Percentiles rank a stretch among this genome's conserved stretches.
phyloP scores from a whole-genome alignment of 2,113 vertebrate genomes.

The Copsychus sechellarum region DNA sequence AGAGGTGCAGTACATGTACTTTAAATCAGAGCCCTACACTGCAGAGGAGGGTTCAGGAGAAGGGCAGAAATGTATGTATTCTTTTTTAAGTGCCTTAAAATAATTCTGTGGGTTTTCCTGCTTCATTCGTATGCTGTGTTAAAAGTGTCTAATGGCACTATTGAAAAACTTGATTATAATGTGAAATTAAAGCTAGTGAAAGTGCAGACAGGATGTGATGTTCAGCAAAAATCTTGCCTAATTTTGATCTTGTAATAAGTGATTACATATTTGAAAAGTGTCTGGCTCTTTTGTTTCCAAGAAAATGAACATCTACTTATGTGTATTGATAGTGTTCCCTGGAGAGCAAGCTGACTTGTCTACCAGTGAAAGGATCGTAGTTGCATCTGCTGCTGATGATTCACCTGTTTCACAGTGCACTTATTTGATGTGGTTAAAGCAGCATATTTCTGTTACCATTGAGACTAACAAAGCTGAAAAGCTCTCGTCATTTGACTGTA shows the following conservation, averaged over 20 bases:
- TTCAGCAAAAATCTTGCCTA: background rate
- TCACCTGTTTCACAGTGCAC: background rate
- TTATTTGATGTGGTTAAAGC: background rate
- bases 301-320: background rate
- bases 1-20: conserved; percentile 89
- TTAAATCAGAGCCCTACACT: conserved; percentile 85
- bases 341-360: background rate
- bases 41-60: conserved; percentile 84
- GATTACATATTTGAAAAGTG: background rate
- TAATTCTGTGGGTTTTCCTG: background rate
- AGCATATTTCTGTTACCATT: background rate
- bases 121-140: background rate
- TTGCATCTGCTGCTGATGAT: background rate
- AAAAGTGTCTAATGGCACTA: background rate
- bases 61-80: conserved; percentile 89
- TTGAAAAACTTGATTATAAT: background rate
- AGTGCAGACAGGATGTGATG: background rate
- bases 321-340: background rate
- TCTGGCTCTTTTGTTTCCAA: background rate
- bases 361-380: background rate
- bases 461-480: background rate
- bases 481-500: background rate
- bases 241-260: background rate
- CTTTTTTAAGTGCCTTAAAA: background rate
- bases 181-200: background rate